A percentile compares a stretch with the other conserved stretches of the same genome.
Conservation (phyloP, 2,113 vertebrate species). For the Panthera tigris region DNA sequence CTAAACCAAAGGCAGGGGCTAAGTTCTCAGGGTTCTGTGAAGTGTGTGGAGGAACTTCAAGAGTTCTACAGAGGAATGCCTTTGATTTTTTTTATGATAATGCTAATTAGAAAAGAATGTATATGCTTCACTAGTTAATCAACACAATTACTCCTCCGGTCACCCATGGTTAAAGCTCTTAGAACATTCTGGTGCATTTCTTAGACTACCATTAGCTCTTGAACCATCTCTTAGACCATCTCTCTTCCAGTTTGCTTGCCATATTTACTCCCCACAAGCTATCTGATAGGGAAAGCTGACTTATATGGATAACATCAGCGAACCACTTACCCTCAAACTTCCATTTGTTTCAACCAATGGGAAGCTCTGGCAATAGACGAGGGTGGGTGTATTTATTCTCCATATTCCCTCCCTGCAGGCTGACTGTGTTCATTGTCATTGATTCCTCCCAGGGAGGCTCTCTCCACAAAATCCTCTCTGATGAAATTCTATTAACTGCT, state of each 20-base stretch:
- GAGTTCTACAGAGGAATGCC: neutral
- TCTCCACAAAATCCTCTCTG: neutral
- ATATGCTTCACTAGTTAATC: neutral
- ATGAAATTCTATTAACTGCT: neutral
- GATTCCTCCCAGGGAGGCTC: neutral
- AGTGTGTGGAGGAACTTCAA: neutral
- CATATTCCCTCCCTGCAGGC: neutral
- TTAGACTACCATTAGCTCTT: neutral
- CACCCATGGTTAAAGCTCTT: neutral
- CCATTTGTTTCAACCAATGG: neutral
- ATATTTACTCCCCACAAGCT: neutral
- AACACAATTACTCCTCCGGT: neutral
- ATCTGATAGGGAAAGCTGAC: neutral
- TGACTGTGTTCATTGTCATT: neutral
- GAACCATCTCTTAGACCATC: neutral
- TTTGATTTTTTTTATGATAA: neutral
- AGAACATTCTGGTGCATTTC: neutral
- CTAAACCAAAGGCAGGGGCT: accelerated
- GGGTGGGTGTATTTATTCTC: neutral
- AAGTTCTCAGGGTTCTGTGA: accelerated
- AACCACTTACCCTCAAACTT: neutral
- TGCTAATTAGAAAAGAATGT: neutral
- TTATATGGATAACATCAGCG: neutral
- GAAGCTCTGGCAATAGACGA: neutral
- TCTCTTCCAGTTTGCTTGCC: neutral